phyloP scores from a whole-genome alignment of 2,888 invertebrate genomes.

The Eupeodes latifasciatus region DNA sequence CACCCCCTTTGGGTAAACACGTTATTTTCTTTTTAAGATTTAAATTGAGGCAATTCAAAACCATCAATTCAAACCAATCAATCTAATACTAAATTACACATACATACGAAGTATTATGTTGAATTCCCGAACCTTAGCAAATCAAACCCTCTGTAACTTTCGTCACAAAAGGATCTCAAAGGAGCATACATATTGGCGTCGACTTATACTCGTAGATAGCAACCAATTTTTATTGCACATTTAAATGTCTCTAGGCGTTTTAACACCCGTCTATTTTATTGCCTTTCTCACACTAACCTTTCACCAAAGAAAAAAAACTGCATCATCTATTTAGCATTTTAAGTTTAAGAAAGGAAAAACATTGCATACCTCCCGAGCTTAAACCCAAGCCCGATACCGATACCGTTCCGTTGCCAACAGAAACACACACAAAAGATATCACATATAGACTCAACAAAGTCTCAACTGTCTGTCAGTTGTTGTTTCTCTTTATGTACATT shows the following conservation, averaged over 20 bases:
- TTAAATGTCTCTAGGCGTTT: constrained; percentile 66
- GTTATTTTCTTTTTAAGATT: not conserved
- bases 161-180: constrained; percentile 1
- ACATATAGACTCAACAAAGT: constrained; percentile 40
- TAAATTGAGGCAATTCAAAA: not conserved
- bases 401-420: constrained; percentile 12
- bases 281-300: constrained; percentile 29
- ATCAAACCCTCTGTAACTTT: constrained; percentile 32
- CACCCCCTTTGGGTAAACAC: not conserved
- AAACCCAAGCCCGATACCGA: too few species aligned
- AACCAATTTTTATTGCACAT: constrained; percentile 53
- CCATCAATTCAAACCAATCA: constrained; percentile 3
- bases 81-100: not conserved
- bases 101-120: not conserved
- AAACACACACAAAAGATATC: constrained; percentile 40
- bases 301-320: constrained; percentile 46
- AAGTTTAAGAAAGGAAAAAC: constrained; percentile 5
- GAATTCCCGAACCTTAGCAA: constrained; percentile 24
- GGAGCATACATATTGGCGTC: not conserved
- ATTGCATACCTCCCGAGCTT: too few species aligned
- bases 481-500: constrained; percentile 19
- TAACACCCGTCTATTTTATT: constrained; percentile 67
- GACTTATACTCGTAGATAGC: not conserved
- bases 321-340: constrained; percentile 69
- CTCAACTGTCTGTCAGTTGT: constrained; percentile 63